Conservation (phyloP, 2,797 vertebrate species). For the Myoxocephalus aenaeus region DNA sequence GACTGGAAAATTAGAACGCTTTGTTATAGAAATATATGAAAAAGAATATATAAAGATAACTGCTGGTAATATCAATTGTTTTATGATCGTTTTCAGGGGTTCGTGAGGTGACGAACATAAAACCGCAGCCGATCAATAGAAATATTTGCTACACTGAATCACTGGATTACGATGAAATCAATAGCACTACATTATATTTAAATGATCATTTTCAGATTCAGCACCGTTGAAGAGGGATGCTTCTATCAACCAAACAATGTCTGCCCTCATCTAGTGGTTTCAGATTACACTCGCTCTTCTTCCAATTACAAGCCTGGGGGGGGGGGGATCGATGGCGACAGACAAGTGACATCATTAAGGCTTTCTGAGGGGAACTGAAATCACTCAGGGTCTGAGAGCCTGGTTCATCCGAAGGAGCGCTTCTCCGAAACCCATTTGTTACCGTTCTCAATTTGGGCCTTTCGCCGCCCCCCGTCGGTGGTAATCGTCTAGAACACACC, state of each 20-base stretch:
- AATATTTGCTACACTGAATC: conserved; percentile 41
- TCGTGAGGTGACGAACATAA: conserved; percentile 50
- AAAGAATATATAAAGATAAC: conserved; percentile 7
- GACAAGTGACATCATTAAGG: conserved; percentile 62
- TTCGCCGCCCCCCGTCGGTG: conserved; percentile 26
- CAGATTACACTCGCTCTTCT: conserved; percentile 53
- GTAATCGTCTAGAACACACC: conserved; percentile 63
- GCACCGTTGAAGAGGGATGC: conserved; percentile 22
- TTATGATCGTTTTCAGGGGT: conserved; percentile 31
- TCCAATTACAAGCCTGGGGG: conserved; percentile 49
- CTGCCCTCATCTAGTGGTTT: conserved; percentile 38
- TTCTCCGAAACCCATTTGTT: conserved; percentile 63
- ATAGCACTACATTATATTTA: conserved; percentile 42
- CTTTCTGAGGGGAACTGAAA: conserved; percentile 59
- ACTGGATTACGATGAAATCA: conserved; percentile 53
- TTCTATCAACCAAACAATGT: conserved; percentile 51
- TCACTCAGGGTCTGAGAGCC: conserved; percentile 51
- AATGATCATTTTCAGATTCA: conserved; percentile 56
- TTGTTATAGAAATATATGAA: conserved; percentile 15
- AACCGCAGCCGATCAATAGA: conserved; percentile 49
- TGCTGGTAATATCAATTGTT: conserved; percentile 15
- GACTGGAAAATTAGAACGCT: conserved; percentile 20
- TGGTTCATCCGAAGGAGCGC: conserved; percentile 46
- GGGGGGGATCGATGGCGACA: conserved; percentile 59
- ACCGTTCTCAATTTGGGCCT: conserved; percentile 44